A percentile compares a stretch with the other conserved stretches of the same genome.
These are phyloP conservation scores for Timema cristinae DNA, from an alignment of 2,888 invertebrate species.

Conservation along the genomic window DNA sequence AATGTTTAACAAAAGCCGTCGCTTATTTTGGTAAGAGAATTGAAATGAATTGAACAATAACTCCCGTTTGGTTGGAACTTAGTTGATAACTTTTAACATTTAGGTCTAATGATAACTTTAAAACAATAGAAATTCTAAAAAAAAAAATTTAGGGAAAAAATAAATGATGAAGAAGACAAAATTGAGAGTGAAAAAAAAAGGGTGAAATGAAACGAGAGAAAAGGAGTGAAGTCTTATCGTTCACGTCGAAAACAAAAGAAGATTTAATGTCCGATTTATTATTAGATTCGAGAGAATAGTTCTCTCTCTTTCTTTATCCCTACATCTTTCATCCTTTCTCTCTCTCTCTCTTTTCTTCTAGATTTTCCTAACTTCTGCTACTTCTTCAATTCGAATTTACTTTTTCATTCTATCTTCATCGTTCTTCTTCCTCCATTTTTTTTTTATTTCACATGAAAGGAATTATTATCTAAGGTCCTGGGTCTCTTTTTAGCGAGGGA, in stretches of 20 bases:
- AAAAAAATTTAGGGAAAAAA: no score
- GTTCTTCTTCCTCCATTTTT: neutral
- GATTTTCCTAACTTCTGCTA: constrained; percentile 12
- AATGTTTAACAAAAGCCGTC: no score
- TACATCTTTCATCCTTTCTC: neutral
- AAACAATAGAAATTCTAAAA: no score
- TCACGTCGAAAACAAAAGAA: constrained; percentile 25
- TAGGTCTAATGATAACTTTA: no score
- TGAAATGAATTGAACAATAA: no score
- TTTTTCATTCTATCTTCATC: constrained; percentile 10
- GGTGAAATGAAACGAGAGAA: neutral
- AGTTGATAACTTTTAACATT: no score
- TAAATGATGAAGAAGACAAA: neutral
- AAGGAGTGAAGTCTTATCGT: constrained; percentile 20
- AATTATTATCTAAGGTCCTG: constrained; percentile 25
- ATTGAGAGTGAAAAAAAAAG: constrained; percentile 15
- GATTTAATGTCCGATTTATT: constrained; percentile 29
- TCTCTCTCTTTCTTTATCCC: constrained; percentile 9
- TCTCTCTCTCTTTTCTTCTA: constrained; percentile 4
- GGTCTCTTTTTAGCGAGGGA: constrained; percentile 18
- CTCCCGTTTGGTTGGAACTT: no score
- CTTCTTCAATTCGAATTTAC: neutral
- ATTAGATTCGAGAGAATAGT: constrained; percentile 18
- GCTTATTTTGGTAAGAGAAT: no score
- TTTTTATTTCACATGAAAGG: constrained; percentile 23